phyloP scores from a whole-genome alignment of 2,113 vertebrate species.

The Diphyllodes magnificus region DNA sequence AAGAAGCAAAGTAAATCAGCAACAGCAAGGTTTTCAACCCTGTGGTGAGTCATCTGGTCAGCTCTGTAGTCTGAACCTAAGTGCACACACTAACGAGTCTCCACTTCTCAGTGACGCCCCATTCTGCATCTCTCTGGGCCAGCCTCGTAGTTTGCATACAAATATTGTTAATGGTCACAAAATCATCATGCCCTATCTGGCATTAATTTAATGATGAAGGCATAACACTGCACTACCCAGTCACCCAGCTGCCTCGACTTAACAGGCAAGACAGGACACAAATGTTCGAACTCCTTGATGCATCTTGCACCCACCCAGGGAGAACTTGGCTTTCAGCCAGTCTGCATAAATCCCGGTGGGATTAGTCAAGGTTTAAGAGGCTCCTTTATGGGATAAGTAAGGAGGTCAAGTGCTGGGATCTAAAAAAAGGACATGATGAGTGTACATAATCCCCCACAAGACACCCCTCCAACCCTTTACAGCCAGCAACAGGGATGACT shows the following conservation, averaged over 20 bases:
- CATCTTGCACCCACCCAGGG: neutral
- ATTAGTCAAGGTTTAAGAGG: neutral
- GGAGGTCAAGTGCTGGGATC: neutral
- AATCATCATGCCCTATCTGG: neutral
- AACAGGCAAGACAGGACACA: neutral
- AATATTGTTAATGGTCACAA: neutral
- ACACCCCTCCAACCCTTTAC: neutral
- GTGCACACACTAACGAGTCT: fast-evolving
- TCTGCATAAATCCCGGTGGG: neutral
- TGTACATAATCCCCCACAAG: neutral
- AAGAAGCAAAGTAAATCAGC: neutral
- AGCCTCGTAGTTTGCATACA: neutral
- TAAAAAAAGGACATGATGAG: neutral
- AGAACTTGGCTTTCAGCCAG: neutral
- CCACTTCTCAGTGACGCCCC: neutral
- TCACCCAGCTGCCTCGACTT: neutral
- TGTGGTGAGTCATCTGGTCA: neutral
- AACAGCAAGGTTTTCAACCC: neutral
- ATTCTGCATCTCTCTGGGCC: neutral
- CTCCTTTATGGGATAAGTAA: neutral
- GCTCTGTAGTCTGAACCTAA: neutral
- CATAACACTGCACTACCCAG: neutral
- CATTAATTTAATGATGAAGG: neutral
- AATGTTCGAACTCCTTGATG: neutral
- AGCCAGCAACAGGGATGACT: neutral